Evolutionary conservation across 2,797 vertebrate genomes (phyloP).

Genomic region (Columba guinea): DNA sequence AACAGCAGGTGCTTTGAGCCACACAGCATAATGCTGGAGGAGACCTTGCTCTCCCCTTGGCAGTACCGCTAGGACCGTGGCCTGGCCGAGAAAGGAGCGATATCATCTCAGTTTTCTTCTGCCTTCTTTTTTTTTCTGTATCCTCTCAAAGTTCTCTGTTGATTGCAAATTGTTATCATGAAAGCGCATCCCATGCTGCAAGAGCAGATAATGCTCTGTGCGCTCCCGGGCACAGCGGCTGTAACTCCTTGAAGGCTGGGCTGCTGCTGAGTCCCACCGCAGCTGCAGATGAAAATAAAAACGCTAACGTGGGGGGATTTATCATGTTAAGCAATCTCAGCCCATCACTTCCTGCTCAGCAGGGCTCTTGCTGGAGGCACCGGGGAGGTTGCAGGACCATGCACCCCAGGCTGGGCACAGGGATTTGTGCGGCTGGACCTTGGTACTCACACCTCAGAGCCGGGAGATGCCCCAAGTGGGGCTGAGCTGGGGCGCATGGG

Average conservation of each 20-base stretch:
- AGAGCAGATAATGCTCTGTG: neutral
- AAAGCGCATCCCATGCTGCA: constrained; percentile 28
- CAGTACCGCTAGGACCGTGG: fast-evolving
- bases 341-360: constrained; percentile 17
- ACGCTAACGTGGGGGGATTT: neutral
- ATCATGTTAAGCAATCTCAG: neutral
- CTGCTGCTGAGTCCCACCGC: neutral
- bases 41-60: constrained; percentile 23
- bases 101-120: neutral
- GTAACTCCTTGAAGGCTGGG: neutral
- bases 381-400: neutral
- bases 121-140: neutral
- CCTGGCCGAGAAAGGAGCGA: neutral
- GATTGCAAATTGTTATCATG: constrained; percentile 24
- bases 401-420: neutral
- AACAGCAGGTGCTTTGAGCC: neutral
- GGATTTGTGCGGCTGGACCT: neutral
- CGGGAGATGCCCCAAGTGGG: neutral
- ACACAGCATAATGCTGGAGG: fast-evolving
- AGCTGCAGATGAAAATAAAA: constrained; percentile 31
- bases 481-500: fast-evolving
- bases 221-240: neutral
- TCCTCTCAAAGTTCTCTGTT: neutral
- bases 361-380: neutral
- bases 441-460: fast-evolving